These are phyloP conservation scores for Microcaecilia unicolor DNA, from an alignment of 2,797 vertebrate species.

Conservation along the genomic window DNA sequence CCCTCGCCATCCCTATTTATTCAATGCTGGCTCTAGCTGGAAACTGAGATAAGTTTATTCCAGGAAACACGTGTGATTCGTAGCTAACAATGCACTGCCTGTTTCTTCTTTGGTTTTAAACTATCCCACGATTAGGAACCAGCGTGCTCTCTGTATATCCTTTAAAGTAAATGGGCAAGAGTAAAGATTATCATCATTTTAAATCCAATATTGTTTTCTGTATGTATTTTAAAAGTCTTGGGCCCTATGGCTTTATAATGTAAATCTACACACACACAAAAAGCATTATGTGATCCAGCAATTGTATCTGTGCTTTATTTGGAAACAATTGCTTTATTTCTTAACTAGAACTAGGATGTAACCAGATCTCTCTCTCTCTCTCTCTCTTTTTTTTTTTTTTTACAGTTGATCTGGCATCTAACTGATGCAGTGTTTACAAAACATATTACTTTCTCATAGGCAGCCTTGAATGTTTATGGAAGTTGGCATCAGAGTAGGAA, in stretches of 20 bases:
- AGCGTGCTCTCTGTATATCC: too few species aligned
- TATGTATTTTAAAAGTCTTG: background rate
- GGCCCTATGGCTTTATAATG: background rate
- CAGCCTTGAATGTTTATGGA: constrained; percentile 1
- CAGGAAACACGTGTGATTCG: too few species aligned
- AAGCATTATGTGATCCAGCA: constrained; percentile 5
- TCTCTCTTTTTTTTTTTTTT: too few species aligned
- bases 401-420: constrained; percentile 2
- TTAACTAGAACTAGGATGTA: background rate
- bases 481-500: too few species aligned
- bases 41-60: too few species aligned
- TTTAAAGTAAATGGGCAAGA: constrained; percentile 11
- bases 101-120: too few species aligned
- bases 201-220: background rate
- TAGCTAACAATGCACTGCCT: too few species aligned
- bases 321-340: constrained; percentile 2
- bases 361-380: too few species aligned
- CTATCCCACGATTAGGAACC: too few species aligned
- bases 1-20: too few species aligned
- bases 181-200: background rate
- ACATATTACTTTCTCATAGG: background rate
- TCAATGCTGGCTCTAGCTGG: too few species aligned
- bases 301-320: constrained; percentile 2
- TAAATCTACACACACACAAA: background rate
- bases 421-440: constrained; percentile 2